Conservation (phyloP, 2,113 vertebrate genomes). For the Poeciliopsis retropinna region DNA sequence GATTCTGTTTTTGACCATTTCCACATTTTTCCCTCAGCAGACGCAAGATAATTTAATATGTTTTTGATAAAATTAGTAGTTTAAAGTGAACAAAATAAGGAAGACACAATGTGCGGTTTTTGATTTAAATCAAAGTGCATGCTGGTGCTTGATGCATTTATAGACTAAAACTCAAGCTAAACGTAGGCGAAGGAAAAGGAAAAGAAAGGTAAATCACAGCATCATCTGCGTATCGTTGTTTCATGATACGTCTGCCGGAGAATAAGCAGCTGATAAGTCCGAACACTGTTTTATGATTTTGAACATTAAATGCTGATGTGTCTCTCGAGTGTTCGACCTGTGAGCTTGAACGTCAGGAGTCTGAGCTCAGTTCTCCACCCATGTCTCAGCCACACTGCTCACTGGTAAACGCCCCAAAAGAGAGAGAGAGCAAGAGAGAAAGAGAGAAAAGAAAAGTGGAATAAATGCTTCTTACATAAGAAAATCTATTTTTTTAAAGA, state of each 20-base stretch:
- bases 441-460: constrained; percentile 16
- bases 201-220: not conserved
- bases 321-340: constrained; percentile 19
- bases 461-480: constrained; percentile 24
- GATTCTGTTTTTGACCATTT: not conserved
- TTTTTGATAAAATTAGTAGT: not conserved
- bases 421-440: too few relatives aligned
- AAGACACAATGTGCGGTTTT: not conserved
- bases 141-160: not conserved
- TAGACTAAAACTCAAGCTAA: not conserved
- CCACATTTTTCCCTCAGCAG: too few relatives aligned
- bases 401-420: constrained; percentile 23
- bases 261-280: not conserved
- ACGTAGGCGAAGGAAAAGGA: too few relatives aligned
- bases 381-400: constrained; percentile 11
- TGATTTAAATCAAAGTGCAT: not conserved
- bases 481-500: constrained; percentile 13
- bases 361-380: constrained; percentile 31
- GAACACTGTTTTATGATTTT: not conserved
- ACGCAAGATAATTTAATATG: too few relatives aligned
- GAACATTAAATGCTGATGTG: not conserved
- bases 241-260: not conserved
- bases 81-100: not conserved
- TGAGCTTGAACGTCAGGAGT: constrained; percentile 23
- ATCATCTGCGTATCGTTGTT: not conserved